Conservation (phyloP, 1,140 invertebrate genomes). For the Scylla paramamosain region DNA sequence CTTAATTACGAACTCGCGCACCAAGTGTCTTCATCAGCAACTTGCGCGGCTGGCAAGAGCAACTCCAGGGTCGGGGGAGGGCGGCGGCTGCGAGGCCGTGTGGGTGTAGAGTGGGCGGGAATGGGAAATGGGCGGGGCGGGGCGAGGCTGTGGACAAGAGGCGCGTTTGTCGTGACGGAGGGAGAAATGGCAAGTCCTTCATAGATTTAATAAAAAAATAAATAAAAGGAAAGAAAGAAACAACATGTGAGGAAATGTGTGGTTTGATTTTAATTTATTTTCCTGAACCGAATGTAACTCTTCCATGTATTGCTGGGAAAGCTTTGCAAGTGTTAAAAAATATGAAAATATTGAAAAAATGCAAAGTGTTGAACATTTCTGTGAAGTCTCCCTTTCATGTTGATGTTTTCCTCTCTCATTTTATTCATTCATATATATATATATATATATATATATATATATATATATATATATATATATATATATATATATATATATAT, state of each 20-base stretch:
- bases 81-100: background rate
- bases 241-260: background rate
- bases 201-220: background rate
- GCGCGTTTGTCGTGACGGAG: background rate
- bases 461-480: constrained; percentile 52
- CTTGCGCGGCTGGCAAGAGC: background rate
- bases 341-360: background rate
- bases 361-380: background rate
- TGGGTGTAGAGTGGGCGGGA: background rate
- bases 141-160: background rate
- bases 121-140: background rate
- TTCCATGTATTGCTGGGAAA: no score
- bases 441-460: constrained; percentile 36
- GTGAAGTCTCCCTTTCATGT: background rate
- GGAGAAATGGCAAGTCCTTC: background rate
- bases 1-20: constrained; percentile 21
- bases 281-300: no score
- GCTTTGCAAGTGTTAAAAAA: background rate
- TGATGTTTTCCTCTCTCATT: background rate
- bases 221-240: background rate
- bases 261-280: no score
- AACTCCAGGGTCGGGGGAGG: background rate
- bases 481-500: constrained; percentile 52
- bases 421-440: background rate
- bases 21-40: constrained; percentile 20